A percentile compares a stretch with the other conserved stretches of the same genome.
Evolutionary conservation across 2,888 invertebrate species (phyloP).

Genomic region (Ormyrus rosae): DNA sequence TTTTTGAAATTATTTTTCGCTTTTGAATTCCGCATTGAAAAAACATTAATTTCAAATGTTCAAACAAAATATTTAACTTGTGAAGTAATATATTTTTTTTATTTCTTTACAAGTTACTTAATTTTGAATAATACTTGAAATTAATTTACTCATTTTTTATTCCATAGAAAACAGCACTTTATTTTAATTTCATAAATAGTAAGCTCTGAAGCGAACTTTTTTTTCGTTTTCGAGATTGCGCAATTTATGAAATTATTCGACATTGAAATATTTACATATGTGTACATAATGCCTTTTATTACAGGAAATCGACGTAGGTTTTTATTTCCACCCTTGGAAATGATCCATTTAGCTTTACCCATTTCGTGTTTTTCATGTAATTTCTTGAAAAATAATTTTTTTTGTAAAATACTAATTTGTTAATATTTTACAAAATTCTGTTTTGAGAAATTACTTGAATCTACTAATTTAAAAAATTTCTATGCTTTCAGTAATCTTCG

Average conservation of each 20-base stretch:
- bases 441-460: slow-evolving; percentile 10
- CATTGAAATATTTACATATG: too few relatives aligned
- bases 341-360: neutral
- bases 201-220: neutral
- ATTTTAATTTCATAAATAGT: slow-evolving; percentile 42
- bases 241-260: slow-evolving; percentile 38
- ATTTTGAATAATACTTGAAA: neutral
- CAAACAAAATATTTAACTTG: too few relatives aligned
- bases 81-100: slow-evolving; percentile 7
- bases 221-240: neutral
- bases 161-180: slow-evolving; percentile 14
- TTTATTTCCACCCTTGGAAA: too few relatives aligned
- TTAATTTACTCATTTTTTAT: neutral
- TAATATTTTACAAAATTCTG: slow-evolving; percentile 12
- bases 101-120: neutral
- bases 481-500: too few relatives aligned
- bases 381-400: neutral
- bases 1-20: slow-evolving; percentile 1
- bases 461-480: neutral
- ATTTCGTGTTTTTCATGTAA: slow-evolving; percentile 12
- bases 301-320: too few relatives aligned
- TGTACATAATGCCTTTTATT: too few relatives aligned
- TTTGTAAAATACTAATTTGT: slow-evolving; percentile 9
- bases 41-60: too few relatives aligned
- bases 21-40: too few relatives aligned